phyloP scores from a whole-genome alignment of 2,888 invertebrate species.

The Arrhopalites spinosus region DNA sequence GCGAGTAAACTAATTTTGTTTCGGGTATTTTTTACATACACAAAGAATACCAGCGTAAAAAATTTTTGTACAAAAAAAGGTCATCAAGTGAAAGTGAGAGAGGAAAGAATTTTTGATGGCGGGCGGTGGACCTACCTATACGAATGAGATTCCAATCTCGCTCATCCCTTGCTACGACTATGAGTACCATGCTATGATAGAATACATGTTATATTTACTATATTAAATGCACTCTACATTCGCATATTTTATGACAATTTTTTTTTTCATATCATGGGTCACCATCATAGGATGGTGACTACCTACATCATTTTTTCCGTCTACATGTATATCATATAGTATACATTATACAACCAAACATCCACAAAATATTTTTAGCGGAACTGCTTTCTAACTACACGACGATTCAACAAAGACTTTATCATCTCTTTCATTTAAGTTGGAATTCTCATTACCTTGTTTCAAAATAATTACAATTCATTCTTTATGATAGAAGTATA shows the following conservation, averaged over 20 bases:
- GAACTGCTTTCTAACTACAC: background rate
- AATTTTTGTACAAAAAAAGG: background rate
- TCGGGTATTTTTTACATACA: too few relatives aligned
- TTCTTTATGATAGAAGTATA: too few relatives aligned
- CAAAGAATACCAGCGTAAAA: too few relatives aligned
- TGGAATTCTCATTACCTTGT: background rate
- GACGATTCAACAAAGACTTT: background rate
- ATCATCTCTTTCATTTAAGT: too few relatives aligned
- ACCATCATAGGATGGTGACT: background rate
- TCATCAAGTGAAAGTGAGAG: background rate
- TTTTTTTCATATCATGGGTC: background rate
- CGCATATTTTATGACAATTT: background rate
- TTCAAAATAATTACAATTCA: too few relatives aligned
- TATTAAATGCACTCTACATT: background rate
- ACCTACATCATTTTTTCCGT: background rate
- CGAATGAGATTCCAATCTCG: too few relatives aligned
- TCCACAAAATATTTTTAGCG: background rate
- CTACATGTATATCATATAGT: background rate
- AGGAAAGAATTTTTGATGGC: too few relatives aligned
- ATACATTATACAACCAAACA: background rate
- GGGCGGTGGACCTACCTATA: too few relatives aligned
- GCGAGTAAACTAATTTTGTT: background rate
- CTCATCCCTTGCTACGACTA: too few relatives aligned
- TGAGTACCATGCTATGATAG: too few relatives aligned
- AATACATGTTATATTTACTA: too few relatives aligned